These are phyloP conservation scores for Corythaeola cristata DNA, from an alignment of 2,113 vertebrate genomes.

Conservation along the genomic window DNA sequence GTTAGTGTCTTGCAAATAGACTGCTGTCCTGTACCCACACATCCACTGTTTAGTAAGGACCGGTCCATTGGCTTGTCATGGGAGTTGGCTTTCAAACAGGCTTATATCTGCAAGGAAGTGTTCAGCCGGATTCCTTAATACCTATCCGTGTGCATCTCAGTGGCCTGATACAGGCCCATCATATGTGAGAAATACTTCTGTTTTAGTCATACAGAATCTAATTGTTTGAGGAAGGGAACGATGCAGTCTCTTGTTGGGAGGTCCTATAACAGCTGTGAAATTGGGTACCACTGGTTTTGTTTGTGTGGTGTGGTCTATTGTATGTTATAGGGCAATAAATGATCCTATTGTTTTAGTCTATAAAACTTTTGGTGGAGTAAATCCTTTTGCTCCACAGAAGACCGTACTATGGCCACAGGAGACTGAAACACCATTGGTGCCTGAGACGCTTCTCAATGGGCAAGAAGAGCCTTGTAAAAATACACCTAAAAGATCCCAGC, in stretches of 20 bases:
- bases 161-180: background rate
- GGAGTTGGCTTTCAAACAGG: background rate
- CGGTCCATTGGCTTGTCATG: background rate
- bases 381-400: background rate
- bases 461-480: background rate
- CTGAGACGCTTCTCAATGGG: background rate
- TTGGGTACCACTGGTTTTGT: background rate
- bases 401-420: background rate
- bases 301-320: background rate
- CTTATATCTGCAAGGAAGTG: background rate
- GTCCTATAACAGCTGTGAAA: background rate
- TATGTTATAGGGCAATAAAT: background rate
- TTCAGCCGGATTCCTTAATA: background rate
- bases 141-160: rapidly evolving
- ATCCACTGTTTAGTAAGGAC: background rate
- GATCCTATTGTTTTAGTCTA: background rate
- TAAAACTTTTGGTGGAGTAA: background rate
- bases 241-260: background rate
- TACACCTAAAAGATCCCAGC: background rate
- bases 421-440: background rate
- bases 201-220: background rate
- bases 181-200: background rate
- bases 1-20: background rate
- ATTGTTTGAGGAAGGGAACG: background rate
- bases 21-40: background rate